A percentile compares a stretch with the other conserved stretches of the same genome.
Conservation (phyloP, 2,113 vertebrate genomes). For the Nematolebias whitei region DNA sequence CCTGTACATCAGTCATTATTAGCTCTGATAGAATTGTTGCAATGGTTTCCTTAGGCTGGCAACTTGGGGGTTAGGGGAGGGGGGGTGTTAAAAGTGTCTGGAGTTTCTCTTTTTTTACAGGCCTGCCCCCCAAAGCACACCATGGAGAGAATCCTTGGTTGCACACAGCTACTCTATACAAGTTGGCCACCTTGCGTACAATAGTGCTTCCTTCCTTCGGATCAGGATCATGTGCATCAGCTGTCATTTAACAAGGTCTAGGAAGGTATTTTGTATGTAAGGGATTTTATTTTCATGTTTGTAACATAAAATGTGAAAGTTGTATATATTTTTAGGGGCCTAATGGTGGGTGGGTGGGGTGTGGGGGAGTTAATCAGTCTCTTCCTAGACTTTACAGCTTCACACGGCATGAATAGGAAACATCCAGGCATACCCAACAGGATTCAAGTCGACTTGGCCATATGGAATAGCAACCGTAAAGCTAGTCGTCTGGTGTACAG, state of each 20-base stretch:
- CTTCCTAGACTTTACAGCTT: constrained; percentile 82
- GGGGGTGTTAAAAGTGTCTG: constrained; percentile 71
- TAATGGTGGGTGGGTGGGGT: constrained; percentile 45
- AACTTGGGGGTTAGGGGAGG: constrained; percentile 27
- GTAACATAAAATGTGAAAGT: neutral
- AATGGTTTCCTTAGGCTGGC: neutral
- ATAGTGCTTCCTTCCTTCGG: constrained; percentile 60
- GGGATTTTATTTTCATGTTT: constrained; percentile 7
- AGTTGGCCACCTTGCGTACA: constrained; percentile 57
- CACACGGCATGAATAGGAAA: constrained; percentile 65
- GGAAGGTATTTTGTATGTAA: constrained; percentile 73
- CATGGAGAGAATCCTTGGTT: constrained; percentile 61
- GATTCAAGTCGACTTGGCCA: constrained; percentile 66
- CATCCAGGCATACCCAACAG: constrained; percentile 48
- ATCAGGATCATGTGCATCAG: constrained; percentile 56
- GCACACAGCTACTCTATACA: constrained; percentile 46
- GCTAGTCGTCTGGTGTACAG: constrained; percentile 69
- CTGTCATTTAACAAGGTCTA: constrained; percentile 61
- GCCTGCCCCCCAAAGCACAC: constrained; percentile 61
- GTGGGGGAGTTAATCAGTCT: constrained; percentile 78
- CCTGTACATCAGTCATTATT: constrained; percentile 39
- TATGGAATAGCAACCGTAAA: constrained; percentile 62
- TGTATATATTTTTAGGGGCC: constrained; percentile 1
- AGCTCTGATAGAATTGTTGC: constrained; percentile 7
- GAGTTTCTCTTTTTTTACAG: constrained; percentile 81